Evolutionary conservation across 1,140 invertebrate genomes (phyloP).

Genomic region (Drosophila aff.): DNA sequence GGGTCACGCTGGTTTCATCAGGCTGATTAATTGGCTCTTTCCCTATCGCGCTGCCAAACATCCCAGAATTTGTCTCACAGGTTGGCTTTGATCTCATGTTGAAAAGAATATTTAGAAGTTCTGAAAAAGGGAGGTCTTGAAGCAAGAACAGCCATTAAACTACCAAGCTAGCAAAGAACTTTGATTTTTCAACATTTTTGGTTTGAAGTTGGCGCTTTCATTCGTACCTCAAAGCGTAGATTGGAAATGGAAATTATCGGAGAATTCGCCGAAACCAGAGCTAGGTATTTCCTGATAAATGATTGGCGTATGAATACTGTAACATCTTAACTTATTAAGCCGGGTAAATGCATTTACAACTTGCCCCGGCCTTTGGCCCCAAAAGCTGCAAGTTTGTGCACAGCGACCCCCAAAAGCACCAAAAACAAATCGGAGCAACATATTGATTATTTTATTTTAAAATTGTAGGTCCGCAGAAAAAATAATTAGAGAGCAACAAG

Average conservation of each 20-base stretch:
- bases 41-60: neutral
- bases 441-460: conserved; percentile 68
- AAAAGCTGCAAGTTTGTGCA: conserved; percentile 34
- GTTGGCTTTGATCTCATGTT: no score
- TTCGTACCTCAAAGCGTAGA: neutral
- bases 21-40: neutral
- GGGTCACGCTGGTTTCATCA: neutral
- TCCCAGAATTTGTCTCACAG: no score
- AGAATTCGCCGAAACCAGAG: neutral
- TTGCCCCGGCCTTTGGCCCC: conserved; percentile 21
- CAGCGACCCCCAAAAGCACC: neutral
- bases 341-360: conserved; percentile 60
- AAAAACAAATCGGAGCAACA: conserved; percentile 44
- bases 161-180: neutral
- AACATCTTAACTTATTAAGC: conserved; percentile 70
- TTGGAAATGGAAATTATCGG: conserved; percentile 9
- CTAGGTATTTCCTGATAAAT: neutral
- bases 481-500: neutral
- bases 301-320: conserved; percentile 2
- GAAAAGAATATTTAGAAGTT: no score
- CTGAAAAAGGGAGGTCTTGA: no score
- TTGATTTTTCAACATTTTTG: conserved; percentile 11
- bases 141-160: neutral
- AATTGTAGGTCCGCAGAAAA: conserved; percentile 5
- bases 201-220: neutral